A percentile compares a stretch with the other conserved stretches of the same genome.
These are phyloP conservation scores for Drosophila arizonae DNA, from an alignment of 1,140 invertebrate genomes.

Conservation along the genomic window DNA sequence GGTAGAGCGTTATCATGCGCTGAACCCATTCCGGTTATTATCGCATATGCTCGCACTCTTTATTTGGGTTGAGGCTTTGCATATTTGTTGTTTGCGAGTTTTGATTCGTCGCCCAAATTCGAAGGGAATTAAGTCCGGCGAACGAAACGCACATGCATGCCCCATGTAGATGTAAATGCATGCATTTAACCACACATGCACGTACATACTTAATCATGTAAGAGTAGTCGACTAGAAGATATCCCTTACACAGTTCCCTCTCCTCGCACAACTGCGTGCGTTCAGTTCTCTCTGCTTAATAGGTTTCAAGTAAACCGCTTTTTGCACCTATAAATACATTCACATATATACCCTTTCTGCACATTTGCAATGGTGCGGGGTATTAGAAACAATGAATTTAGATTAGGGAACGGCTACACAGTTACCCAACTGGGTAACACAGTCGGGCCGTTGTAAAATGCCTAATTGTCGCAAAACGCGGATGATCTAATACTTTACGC, in stretches of 20 bases:
- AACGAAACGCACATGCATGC: conserved; percentile 1
- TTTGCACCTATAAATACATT: too few species aligned
- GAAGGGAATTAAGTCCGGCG: conserved; percentile 3
- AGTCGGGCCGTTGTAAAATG: conserved; percentile 16
- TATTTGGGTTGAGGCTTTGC: conserved; percentile 4
- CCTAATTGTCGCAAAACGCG: conserved; percentile 61
- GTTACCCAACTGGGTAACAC: conserved; percentile 21
- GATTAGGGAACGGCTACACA: conserved; percentile 8
- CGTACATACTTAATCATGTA: neutral
- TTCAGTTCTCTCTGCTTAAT: too few species aligned
- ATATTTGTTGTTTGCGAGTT: neutral
- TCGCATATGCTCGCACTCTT: conserved; percentile 9
- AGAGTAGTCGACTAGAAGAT: too few species aligned
- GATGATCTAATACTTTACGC: conserved; percentile 53
- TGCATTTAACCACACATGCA: too few species aligned
- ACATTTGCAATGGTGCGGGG: too few species aligned
- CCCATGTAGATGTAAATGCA: neutral
- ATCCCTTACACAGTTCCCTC: too few species aligned
- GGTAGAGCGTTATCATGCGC: conserved; percentile 20
- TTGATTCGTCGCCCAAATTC: conserved; percentile 5
- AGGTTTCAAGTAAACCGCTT: too few species aligned
- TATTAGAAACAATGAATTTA: neutral
- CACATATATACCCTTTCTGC: too few species aligned
- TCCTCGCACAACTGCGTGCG: too few species aligned
- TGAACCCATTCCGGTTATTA: conserved; percentile 10